A percentile compares a stretch with the other conserved stretches of the same genome.
Conservation (phyloP, 2,888 invertebrate species). For the Nematopogon swammerdamellus region DNA sequence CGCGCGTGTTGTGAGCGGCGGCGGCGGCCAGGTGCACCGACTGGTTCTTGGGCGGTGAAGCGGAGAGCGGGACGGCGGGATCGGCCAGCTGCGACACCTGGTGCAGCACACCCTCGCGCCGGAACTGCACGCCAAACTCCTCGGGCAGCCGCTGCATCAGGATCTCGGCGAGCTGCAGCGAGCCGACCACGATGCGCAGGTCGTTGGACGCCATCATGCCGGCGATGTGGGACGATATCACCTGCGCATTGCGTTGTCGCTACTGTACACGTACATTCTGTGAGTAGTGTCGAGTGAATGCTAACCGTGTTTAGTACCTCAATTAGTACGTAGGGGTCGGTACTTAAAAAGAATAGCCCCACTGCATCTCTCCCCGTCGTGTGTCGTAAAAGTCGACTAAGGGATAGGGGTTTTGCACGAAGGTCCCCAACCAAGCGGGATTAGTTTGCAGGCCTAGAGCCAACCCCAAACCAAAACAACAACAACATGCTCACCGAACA, state of each 20-base stretch:
- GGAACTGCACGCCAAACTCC: conserved; percentile 92
- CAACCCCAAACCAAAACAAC: no score
- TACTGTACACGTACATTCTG: no score
- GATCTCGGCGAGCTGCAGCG: conserved; percentile 95
- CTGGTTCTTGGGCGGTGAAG: conserved; percentile 53
- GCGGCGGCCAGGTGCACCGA: conserved; percentile 26
- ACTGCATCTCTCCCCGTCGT: no score
- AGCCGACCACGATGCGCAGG: conserved; percentile 93
- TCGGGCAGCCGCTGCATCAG: conserved; percentile 95
- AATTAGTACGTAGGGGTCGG: no score
- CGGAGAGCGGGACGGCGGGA: conserved; percentile 42
- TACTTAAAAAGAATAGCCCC: no score
- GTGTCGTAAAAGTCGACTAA: no score
- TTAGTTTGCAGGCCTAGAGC: no score
- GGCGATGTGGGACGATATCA: conserved; percentile 94
- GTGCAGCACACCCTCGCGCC: conserved; percentile 96
- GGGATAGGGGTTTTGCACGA: no score
- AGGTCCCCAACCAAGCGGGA: no score
- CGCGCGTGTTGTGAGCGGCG: conserved; percentile 22
- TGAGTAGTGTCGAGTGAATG: no score
- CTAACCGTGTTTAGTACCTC: no score
- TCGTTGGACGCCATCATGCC: conserved; percentile 98
- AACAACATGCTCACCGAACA: no score
- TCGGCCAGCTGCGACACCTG: conserved; percentile 59
- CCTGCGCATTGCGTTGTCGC: conserved; percentile 28